Base-by-base conservation (phyloP, 1,140 invertebrate species). In the Lepidurus arcticus region DNA sequence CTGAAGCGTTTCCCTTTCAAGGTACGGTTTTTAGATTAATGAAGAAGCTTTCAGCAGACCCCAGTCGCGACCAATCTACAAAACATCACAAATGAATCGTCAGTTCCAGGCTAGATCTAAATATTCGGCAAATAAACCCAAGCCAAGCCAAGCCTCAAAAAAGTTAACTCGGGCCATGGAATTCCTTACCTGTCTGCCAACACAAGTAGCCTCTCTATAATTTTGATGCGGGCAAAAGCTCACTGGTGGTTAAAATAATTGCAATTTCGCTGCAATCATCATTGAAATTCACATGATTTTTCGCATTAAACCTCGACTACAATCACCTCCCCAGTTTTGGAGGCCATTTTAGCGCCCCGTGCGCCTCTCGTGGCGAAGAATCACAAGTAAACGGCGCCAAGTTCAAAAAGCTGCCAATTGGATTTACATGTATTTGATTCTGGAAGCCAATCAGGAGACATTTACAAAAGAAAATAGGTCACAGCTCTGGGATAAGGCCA, bases 271-370 rank as follows among this genome's bases (percentile, higher is more conserved):
- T 65, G 21, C 53, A n/a, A 16, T 13, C 16, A 21, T 65, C 16
- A n/a, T 65, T 65, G 13, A 65, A 65, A 9, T 65, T 65, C 53
- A 65, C 53, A 65, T 65, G 53, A 65, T 65, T 65, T 65, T 65
- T 21, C 0, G 53, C n/a, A 11, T 65, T 16, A 65, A 65, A 21
- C 7, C 53, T 65, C 53, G 53, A 21, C 53, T 65, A 65, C 53
- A 65, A 65, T 65, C 53, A 65, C 53, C 53, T 65, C 8, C 53
- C 53, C 53, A 65, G 16, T 65, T 65, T 65, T 65, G 53, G 53
- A 65, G 53, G 53, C 53, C 53, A 65, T 65, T 65, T 65, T 65
- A 65, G 53, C 53, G 53, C 53, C n/a, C 21, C 53, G 16, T 7
- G 6, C 53, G 53, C 53, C 53, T 21, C 53, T 7, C 21, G 53